Percentiles rank a stretch among this genome's conserved stretches.
Conservation (phyloP, 2,113 vertebrate genomes). For the Cygnus buccinator region DNA sequence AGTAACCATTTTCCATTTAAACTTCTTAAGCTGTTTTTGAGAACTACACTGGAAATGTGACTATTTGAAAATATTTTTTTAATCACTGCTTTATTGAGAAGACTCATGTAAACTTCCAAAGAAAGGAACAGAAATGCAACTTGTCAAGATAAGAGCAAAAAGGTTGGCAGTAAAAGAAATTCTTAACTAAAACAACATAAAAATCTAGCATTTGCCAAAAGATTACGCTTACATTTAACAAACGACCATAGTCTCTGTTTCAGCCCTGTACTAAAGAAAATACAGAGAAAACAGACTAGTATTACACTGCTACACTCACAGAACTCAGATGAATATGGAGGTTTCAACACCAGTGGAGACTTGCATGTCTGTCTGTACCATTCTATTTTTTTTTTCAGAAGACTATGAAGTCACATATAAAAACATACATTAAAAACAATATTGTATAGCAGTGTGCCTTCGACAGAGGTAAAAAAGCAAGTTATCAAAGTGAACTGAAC, state of each 20-base stretch:
- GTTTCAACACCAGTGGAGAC: neutral
- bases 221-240: neutral
- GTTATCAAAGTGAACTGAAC: neutral
- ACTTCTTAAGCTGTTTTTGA: neutral
- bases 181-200: neutral
- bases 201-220: neutral
- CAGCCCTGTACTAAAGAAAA: neutral
- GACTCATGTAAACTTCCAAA: neutral
- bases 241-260: neutral
- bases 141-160: neutral
- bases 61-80: neutral
- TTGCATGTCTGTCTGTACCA: neutral
- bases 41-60: neutral
- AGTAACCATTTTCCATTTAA: neutral
- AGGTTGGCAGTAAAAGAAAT: neutral
- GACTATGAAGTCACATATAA: neutral
- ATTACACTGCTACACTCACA: accelerated
- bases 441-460: neutral
- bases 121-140: neutral
- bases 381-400: neutral
- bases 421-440: neutral
- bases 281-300: neutral
- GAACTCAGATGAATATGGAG: neutral
- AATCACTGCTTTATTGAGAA: neutral
- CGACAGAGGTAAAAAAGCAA: neutral